phyloP scores from a whole-genome alignment of 2,888 invertebrate species.

The Ophion ellenae region DNA sequence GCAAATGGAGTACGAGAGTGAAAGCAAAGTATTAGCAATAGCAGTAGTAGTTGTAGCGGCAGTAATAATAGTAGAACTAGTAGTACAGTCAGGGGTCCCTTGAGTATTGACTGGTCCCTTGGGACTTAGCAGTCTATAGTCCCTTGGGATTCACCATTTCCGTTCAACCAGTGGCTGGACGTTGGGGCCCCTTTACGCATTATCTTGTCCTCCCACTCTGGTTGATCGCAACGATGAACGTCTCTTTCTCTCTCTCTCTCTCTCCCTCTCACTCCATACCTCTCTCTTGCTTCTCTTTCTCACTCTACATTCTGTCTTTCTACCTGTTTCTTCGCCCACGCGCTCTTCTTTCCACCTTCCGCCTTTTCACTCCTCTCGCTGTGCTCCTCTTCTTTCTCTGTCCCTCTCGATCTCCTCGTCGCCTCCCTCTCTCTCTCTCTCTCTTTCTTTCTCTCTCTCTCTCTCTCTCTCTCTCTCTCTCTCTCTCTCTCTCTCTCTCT shows the following conservation, averaged over 20 bases:
- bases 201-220: constrained; percentile 53
- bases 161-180: constrained; percentile 62
- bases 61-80: constrained; percentile 50
- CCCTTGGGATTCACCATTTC: constrained; percentile 82
- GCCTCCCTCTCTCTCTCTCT: constrained; percentile 56
- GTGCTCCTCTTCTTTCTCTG: constrained; percentile 8
- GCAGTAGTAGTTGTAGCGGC: constrained; percentile 33
- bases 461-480: too few species aligned
- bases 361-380: constrained; percentile 33
- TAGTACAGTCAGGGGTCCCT: constrained; percentile 76
- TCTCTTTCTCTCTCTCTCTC: constrained; percentile 70
- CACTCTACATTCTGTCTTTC: constrained; percentile 15
- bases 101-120: constrained; percentile 84
- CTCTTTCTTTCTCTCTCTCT: constrained; percentile 60
- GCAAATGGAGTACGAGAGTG: constrained; percentile 30
- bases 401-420: constrained; percentile 45
- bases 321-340: constrained; percentile 34
- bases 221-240: constrained; percentile 45
- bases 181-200: constrained; percentile 49
- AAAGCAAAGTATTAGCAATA: constrained; percentile 34
- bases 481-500: constrained; percentile 65
- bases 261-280: constrained; percentile 59
- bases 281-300: constrained; percentile 25
- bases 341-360: constrained; percentile 67
- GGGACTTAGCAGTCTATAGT: constrained; percentile 84